Evolutionary conservation across 1,140 invertebrate genomes (phyloP).

Genomic region (Trinorchestia longiramus): DNA sequence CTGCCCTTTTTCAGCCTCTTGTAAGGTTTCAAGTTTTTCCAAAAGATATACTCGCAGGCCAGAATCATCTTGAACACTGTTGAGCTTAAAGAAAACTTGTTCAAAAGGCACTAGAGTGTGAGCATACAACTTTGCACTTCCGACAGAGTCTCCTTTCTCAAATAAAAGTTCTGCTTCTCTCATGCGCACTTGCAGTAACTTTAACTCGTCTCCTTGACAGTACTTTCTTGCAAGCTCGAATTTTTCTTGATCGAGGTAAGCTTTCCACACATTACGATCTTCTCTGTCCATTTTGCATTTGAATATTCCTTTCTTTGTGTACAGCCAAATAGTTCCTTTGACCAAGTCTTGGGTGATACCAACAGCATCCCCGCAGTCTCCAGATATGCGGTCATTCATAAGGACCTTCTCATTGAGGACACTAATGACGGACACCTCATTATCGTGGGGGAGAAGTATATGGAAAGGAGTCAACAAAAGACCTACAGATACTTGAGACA

Average conservation of each 20-base stretch:
- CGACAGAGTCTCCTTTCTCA: conserved; percentile 81
- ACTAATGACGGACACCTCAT: conserved; percentile 21
- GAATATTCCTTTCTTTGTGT: conserved; percentile 85
- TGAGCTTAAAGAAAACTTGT: conserved; percentile 92
- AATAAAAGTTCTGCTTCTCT: conserved; percentile 92
- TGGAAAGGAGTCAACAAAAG: conserved; percentile 35
- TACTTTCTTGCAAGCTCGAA: conserved; percentile 87
- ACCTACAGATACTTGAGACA: conserved; percentile 5
- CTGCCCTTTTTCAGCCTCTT: conserved; percentile 75
- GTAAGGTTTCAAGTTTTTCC: conserved; percentile 71
- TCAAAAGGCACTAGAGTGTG: conserved; percentile 93
- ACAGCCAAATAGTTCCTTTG: conserved; percentile 86
- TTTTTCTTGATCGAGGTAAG: conserved; percentile 88
- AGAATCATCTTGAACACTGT: conserved; percentile 84
- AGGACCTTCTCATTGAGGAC: conserved; percentile 84
- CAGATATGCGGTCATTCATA: conserved; percentile 69
- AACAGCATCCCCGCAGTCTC: conserved; percentile 84
- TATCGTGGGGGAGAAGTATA: conserved; percentile 3
- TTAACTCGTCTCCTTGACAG: conserved; percentile 81
- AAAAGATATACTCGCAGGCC: conserved; percentile 88
- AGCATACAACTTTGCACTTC: conserved; percentile 89
- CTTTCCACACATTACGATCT: conserved; percentile 88
- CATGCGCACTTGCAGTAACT: conserved; percentile 86
- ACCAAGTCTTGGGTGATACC: conserved; percentile 86
- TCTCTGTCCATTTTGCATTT: conserved; percentile 88